Evolutionary conservation across 2,888 invertebrate genomes (phyloP).

Genomic region (Eugnorisma glareosa): DNA sequence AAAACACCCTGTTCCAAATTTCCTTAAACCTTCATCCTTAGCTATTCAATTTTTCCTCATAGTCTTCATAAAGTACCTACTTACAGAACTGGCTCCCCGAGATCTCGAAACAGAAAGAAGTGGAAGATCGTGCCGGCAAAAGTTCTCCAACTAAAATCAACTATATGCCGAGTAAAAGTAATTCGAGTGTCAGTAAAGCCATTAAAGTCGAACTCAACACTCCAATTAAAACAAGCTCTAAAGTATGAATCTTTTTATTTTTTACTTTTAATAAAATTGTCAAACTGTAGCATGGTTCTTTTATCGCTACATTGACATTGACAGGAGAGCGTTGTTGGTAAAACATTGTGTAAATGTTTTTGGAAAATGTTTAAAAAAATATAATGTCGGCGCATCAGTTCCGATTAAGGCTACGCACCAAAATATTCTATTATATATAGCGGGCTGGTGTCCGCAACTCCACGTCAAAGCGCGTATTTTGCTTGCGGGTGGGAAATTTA

Average conservation of each 20-base stretch:
- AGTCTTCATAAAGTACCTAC: neutral
- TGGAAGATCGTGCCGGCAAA: neutral
- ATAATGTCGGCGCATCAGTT: too few species aligned
- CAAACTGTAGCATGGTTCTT: neutral
- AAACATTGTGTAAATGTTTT: too few species aligned
- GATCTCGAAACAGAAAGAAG: neutral
- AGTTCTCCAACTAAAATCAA: neutral
- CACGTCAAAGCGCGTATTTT: too few species aligned
- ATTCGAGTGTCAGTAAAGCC: neutral
- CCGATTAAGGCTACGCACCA: too few species aligned
- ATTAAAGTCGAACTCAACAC: neutral
- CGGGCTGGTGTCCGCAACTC: too few species aligned
- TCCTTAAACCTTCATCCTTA: neutral
- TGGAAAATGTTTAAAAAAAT: too few species aligned
- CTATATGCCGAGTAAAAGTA: neutral
- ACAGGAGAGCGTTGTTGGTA: neutral
- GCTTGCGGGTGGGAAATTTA: too few species aligned
- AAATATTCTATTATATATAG: too few species aligned
- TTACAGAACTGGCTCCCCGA: conserved; percentile 12
- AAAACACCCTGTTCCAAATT: neutral
- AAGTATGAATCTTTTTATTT: conserved; percentile 14
- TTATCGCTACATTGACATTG: neutral
- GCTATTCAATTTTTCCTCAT: neutral
- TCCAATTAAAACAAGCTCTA: neutral
- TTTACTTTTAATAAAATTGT: neutral